phyloP scores from a whole-genome alignment of 2,888 invertebrate species.

The Drosophila algonquin region DNA sequence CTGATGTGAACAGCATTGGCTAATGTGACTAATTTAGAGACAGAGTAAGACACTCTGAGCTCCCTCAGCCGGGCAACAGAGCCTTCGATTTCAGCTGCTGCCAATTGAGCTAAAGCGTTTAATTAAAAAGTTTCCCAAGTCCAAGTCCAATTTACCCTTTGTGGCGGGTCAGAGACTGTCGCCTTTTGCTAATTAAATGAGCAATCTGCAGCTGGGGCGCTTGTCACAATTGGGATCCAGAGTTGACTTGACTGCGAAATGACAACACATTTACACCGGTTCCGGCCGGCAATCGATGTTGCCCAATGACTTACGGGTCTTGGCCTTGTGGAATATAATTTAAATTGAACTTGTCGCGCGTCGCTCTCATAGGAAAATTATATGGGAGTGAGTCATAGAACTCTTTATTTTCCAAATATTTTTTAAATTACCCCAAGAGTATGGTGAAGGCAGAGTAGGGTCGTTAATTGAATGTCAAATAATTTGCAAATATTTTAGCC shows the following conservation, averaged over 20 bases:
- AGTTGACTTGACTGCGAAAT: not conserved
- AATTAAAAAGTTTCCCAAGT: constrained; percentile 53
- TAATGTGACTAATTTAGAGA: constrained; percentile 6
- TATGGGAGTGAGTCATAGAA: too few relatives aligned
- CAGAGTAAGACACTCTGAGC: not conserved
- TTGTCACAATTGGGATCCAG: constrained; percentile 10
- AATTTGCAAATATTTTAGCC: too few relatives aligned
- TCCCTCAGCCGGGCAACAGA: not conserved
- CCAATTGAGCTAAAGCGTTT: constrained; percentile 39
- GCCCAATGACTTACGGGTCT: not conserved
- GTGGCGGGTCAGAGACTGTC: constrained; percentile 33
- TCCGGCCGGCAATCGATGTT: not conserved
- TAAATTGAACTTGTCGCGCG: too few relatives aligned
- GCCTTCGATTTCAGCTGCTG: constrained; percentile 10
- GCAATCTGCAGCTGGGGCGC: constrained; percentile 52
- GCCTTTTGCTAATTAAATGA: constrained; percentile 57
- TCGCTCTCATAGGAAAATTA: too few relatives aligned
- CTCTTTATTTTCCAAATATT: too few relatives aligned
- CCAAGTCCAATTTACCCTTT: constrained; percentile 17
- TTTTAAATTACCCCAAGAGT: too few relatives aligned
- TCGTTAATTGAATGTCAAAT: too few relatives aligned
- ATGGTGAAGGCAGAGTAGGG: too few relatives aligned
- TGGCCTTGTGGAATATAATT: not conserved
- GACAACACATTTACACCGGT: not conserved
- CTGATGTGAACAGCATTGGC: constrained; percentile 10